phyloP scores from a whole-genome alignment of 2,113 vertebrate species.

The Pelvicachromis taeniatus region DNA sequence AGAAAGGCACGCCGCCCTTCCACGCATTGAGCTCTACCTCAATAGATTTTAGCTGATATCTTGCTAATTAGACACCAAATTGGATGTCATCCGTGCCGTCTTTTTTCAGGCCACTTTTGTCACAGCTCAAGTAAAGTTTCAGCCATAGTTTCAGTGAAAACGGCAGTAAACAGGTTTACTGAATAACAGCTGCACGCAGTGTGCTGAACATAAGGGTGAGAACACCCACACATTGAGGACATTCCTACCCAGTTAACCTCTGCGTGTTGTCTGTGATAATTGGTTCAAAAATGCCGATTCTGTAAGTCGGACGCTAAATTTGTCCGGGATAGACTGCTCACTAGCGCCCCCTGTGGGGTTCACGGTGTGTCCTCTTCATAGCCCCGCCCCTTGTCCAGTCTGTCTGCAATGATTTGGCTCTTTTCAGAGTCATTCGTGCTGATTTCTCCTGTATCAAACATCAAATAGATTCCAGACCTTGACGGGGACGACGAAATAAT shows the following conservation, averaged over 20 bases:
- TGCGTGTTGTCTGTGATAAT: not conserved
- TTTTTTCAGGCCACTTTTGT: not conserved
- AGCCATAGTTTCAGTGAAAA: not conserved
- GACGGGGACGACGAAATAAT: not conserved
- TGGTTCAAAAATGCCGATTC: not conserved
- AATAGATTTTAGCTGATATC: not conserved
- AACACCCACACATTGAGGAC: fast-evolving
- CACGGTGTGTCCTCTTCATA: fast-evolving
- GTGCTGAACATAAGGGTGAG: not conserved
- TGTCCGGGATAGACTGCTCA: too few relatives aligned
- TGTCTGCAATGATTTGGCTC: fast-evolving
- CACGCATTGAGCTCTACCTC: not conserved
- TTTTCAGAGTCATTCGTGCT: not conserved
- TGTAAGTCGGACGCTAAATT: not conserved
- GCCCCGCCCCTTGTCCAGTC: not conserved
- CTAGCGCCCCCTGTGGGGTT: not conserved
- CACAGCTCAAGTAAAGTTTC: not conserved
- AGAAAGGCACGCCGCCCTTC: not conserved
- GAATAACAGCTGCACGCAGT: not conserved
- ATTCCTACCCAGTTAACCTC: not conserved
- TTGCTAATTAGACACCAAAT: not conserved
- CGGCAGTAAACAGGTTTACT: fast-evolving
- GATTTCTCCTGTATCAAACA: not conserved
- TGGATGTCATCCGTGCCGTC: not conserved
- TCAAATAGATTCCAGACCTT: not conserved